Base-by-base conservation (phyloP, 2,888 invertebrate species). In the Thymelicus acteon region DNA sequence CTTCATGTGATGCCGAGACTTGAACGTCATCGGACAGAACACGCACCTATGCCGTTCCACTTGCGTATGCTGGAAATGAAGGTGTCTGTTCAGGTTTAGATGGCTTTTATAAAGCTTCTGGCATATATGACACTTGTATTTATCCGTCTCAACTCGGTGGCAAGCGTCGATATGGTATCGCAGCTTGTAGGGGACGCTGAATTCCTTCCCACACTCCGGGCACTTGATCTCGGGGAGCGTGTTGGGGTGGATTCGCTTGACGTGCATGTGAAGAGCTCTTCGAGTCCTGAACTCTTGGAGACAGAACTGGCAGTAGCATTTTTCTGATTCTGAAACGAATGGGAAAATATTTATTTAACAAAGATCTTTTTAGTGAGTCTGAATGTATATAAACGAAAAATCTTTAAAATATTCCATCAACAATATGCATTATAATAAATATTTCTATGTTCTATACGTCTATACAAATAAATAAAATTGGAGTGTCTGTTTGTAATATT, bases 1-100 rank as follows among this genome's bases (percentile, higher is more conserved):
- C 39, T 92, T 92, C 92, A 93, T 92, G 73, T 93, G 93, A 69
- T 93, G 92, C 0, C 91, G 79, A 0, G 91, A 91, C 48, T 93
- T 93, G 70, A 93, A 93, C 0, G 93, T 92, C 89, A 91, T 89
- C 4, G 90, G 85, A 70, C 93, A 93, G 71, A 93, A 93, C 0
- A 93, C 92, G 60, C 93, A 93, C 0, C 86, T 89, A 61, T 93
- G 92, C 5, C 92, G 74, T 6, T 88, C 84, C 0, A 92, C 87
- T 6, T 90, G 87, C 0, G 90, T 86, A 47, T 93, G 93, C 63
- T 92, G 93, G 60, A 88, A 89, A 12, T 90, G 86, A 6, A 92
- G 71, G 71, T 93, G 93, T 5, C 92, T 76, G 73, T 89, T 90
- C 40, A 93, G 69, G 62, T 92, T 93, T 15, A 92, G 66, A 19